Evolutionary conservation across 2,888 invertebrate genomes (phyloP).

Genomic region (Cerastis rubricosa): DNA sequence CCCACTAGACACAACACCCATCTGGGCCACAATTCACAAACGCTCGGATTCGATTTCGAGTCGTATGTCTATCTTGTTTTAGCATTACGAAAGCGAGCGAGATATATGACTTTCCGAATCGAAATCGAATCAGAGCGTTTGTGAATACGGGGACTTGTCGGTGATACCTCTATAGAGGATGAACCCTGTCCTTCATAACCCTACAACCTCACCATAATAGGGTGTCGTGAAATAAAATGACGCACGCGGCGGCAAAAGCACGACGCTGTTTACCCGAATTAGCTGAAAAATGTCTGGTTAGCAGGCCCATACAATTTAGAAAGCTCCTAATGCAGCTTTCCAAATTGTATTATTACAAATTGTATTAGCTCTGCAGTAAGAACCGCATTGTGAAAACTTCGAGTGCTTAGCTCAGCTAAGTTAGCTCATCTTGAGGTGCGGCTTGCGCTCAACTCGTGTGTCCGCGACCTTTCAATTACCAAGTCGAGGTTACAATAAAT

Average conservation of each 20-base stretch:
- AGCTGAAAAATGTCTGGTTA: background rate
- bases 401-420: background rate
- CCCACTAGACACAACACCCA: too few relatives aligned
- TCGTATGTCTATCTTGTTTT: too few relatives aligned
- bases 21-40: too few relatives aligned
- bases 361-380: too few relatives aligned
- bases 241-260: background rate
- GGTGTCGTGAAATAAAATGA: background rate
- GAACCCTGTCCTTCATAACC: too few relatives aligned
- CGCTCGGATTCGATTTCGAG: too few relatives aligned
- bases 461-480: conserved; percentile 53
- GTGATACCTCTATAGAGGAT: too few relatives aligned
- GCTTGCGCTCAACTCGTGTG: background rate
- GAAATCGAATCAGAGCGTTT: too few relatives aligned
- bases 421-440: background rate
- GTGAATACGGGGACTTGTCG: too few relatives aligned
- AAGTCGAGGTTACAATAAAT: conserved; percentile 63
- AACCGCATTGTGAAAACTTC: background rate
- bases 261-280: background rate
- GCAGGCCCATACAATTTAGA: background rate
- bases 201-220: background rate
- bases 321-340: background rate
- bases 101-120: too few relatives aligned
- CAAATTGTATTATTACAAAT: too few relatives aligned
- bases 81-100: too few relatives aligned